A percentile compares a stretch with the other conserved stretches of the same genome.
These are phyloP conservation scores for Isurus oxyrinchus DNA, from an alignment of 2,113 vertebrate species.

Conservation along the genomic window DNA sequence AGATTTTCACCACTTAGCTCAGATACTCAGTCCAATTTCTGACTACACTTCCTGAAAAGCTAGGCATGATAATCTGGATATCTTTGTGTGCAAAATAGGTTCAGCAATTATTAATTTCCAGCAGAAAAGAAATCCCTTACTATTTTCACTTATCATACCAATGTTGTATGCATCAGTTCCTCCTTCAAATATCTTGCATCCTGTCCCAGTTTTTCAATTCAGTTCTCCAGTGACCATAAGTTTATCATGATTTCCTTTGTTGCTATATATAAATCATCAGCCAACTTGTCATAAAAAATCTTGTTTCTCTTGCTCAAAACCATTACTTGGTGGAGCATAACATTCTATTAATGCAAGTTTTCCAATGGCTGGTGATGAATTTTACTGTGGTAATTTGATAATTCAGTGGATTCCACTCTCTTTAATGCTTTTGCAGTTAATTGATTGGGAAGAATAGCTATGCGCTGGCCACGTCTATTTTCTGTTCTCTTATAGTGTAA, in stretches of 20 bases:
- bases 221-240: slow-evolving; percentile 22
- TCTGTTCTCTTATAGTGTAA: background rate
- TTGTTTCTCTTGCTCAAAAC: slow-evolving; percentile 23
- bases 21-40: background rate
- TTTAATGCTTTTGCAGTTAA: slow-evolving; percentile 16
- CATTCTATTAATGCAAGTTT: slow-evolving; percentile 27
- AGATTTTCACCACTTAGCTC: background rate
- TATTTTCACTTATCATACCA: slow-evolving; percentile 22
- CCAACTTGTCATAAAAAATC: slow-evolving; percentile 20
- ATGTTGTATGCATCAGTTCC: background rate
- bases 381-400: slow-evolving; percentile 18
- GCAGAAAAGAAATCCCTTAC: no score
- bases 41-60: background rate
- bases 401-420: background rate
- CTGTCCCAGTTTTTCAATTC: background rate
- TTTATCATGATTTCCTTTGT: background rate
- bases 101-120: slow-evolving; percentile 19
- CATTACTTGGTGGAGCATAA: slow-evolving; percentile 28
- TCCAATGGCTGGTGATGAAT: slow-evolving; percentile 28
- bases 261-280: slow-evolving; percentile 16
- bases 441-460: slow-evolving; percentile 33
- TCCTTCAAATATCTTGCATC: slow-evolving; percentile 16
- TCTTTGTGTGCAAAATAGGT: background rate
- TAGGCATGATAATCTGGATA: background rate
- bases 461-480: background rate